Base-by-base conservation (phyloP, 2,113 vertebrate genomes). In the Bujurquina vittata region DNA sequence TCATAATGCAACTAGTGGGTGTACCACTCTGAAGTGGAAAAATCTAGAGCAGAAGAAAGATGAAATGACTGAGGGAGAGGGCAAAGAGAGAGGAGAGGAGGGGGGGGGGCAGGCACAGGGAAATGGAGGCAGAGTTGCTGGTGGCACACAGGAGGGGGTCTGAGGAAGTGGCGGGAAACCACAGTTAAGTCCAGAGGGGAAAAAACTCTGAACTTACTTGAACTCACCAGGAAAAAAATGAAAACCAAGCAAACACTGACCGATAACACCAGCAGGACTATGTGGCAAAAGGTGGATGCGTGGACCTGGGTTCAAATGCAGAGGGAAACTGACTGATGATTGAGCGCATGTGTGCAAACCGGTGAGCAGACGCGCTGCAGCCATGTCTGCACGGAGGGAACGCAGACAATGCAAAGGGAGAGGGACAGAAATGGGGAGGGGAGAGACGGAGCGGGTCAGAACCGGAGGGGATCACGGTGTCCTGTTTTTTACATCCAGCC, bases 61-160 rank as follows among this genome's bases (percentile, higher is more conserved):
- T 26, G 14, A 67, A 46, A 46, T 26, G 40, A 46, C 37, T 67
- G 46, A 46, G 46, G 40, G 4, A 67, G 15, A 67, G 22, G 63
- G 46, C 10, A 46, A n/a, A 37, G 35, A 10, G 35, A 26, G 14
- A 65, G 62, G 62, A 43, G 7, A 65, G 62, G 37, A 67, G 63
- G 63, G 26, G 8, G 46, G 63, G 37, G 37, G 46, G 37, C 14
- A 18, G 63, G 22, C 14, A 67, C 33, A 22, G 46, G 63, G 14
- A 22, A 26, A 46, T 1, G 63, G 40, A 17, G 37, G 37, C 37
- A 0, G 4, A 37, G 37, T 1, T 0, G 22, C 22, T 67, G 63
- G 40, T 17, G 40, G 63, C 14, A 67, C 3, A 46, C 63, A 26
- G 6, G 40, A 46, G 63, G 26, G 26, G 63, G 40, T 67, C 63